phyloP scores from a whole-genome alignment of 2,113 vertebrate genomes.

The Lampris incognitus region DNA sequence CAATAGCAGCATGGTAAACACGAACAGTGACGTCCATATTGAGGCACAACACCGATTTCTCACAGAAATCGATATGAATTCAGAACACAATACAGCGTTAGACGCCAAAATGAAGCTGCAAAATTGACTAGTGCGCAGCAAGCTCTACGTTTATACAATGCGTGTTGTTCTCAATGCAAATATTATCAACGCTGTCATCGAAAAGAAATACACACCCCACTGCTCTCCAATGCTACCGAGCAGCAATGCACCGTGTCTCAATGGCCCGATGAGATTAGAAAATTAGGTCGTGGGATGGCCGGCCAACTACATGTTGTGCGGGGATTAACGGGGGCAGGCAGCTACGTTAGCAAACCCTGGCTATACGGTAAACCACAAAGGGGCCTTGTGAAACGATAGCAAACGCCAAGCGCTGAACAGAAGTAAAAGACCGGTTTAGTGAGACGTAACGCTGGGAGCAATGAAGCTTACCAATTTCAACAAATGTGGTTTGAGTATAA shows the following conservation, averaged over 20 bases:
- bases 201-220: neutral
- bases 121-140: slow-evolving; percentile 2
- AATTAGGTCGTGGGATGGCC: slow-evolving; percentile 80
- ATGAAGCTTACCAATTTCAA: too few relatives aligned
- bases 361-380: slow-evolving; percentile 53
- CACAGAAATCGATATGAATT: neutral
- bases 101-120: neutral
- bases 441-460: neutral
- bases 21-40: neutral
- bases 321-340: slow-evolving; percentile 74
- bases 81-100: neutral
- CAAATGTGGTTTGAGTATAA: too few relatives aligned
- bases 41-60: neutral
- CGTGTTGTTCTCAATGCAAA: neutral
- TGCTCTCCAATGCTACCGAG: neutral
- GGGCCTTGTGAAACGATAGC: slow-evolving; percentile 22
- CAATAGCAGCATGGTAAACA: neutral
- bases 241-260: slow-evolving; percentile 38
- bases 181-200: neutral
- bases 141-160: neutral
- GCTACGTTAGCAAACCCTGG: slow-evolving; percentile 34
- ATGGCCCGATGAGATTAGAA: slow-evolving; percentile 75
- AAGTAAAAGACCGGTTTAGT: accelerated
- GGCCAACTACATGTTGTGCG: slow-evolving; percentile 70
- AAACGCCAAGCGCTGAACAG: neutral